Evolutionary conservation across 2,888 invertebrate species (phyloP).

Genomic region (Punctoribates punctum): DNA sequence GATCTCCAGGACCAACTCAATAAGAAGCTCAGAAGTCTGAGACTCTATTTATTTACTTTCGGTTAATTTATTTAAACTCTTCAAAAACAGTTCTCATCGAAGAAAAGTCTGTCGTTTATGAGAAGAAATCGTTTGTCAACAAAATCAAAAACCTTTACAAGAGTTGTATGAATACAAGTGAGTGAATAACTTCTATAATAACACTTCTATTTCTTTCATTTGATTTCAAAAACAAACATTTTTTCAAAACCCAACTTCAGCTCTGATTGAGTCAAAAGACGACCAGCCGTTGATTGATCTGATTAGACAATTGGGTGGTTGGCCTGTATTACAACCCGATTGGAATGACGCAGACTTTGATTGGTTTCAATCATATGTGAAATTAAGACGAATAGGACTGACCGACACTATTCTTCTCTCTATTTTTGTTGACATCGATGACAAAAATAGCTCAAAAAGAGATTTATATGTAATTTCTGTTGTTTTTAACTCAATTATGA

Average conservation of each 20-base stretch:
- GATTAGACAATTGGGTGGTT: constrained; percentile 34
- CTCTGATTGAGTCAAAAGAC: constrained; percentile 27
- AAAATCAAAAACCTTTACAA: constrained; percentile 52
- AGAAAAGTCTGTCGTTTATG: constrained; percentile 49
- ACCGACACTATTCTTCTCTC: constrained; percentile 24
- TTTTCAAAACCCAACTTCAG: constrained; percentile 8
- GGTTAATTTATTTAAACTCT: neutral
- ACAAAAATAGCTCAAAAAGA: constrained; percentile 30
- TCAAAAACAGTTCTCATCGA: constrained; percentile 46
- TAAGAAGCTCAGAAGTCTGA: constrained; percentile 30
- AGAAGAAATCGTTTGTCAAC: constrained; percentile 50
- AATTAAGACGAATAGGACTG: constrained; percentile 34
- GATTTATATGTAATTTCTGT: constrained; percentile 9
- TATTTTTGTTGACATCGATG: constrained; percentile 23
- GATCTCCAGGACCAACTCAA: constrained; percentile 39
- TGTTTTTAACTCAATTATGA: neutral
- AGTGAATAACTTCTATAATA: constrained; percentile 43
- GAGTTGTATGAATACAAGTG: constrained; percentile 53
- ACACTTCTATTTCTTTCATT: neutral
- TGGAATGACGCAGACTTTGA: constrained; percentile 32
- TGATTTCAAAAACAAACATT: neutral
- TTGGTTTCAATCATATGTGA: constrained; percentile 34
- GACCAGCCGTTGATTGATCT: constrained; percentile 34
- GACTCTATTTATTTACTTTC: neutral
- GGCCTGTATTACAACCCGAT: constrained; percentile 38